A percentile compares a stretch with the other conserved stretches of the same genome.
Evolutionary conservation across 1,140 invertebrate genomes (phyloP).

Genomic region (Meloidogyne chitwoodi): DNA sequence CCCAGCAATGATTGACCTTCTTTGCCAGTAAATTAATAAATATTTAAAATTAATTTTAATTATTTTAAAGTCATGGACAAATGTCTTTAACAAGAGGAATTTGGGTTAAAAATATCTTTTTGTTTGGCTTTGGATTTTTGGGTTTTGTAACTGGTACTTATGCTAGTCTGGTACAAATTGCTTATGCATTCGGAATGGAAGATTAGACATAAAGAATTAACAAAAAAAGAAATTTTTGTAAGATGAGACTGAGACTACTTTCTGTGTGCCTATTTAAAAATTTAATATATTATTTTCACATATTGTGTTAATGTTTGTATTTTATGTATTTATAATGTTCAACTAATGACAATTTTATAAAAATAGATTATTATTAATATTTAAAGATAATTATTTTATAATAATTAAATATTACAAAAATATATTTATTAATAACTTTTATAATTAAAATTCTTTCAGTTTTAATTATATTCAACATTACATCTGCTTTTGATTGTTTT

Average conservation of each 20-base stretch:
- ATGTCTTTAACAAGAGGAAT: conserved; percentile 24
- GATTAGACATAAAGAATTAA: conserved; percentile 5
- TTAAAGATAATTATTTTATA: too few relatives aligned
- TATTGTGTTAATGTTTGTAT: background rate
- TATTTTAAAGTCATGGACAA: conserved; percentile 29
- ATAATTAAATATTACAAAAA: too few relatives aligned
- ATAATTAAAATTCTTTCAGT: too few relatives aligned
- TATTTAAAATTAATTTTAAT: background rate
- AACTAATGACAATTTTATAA: too few relatives aligned
- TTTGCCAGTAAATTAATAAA: conserved; percentile 24
- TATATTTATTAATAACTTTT: too few relatives aligned
- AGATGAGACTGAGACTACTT: background rate
- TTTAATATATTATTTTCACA: background rate
- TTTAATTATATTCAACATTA: too few relatives aligned
- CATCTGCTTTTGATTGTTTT: too few relatives aligned
- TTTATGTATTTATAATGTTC: too few relatives aligned
- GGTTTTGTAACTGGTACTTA: conserved; percentile 48
- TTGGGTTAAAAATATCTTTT: conserved; percentile 37
- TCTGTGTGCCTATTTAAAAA: too few relatives aligned
- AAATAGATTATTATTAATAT: too few relatives aligned
- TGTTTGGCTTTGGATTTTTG: conserved; percentile 36
- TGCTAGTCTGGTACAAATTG: conserved; percentile 35
- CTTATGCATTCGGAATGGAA: conserved; percentile 22
- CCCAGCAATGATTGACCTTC: conserved; percentile 55
- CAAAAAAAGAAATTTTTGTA: too few relatives aligned